phyloP scores from a whole-genome alignment of 2,888 invertebrate species.

The Drosophila incognita region DNA sequence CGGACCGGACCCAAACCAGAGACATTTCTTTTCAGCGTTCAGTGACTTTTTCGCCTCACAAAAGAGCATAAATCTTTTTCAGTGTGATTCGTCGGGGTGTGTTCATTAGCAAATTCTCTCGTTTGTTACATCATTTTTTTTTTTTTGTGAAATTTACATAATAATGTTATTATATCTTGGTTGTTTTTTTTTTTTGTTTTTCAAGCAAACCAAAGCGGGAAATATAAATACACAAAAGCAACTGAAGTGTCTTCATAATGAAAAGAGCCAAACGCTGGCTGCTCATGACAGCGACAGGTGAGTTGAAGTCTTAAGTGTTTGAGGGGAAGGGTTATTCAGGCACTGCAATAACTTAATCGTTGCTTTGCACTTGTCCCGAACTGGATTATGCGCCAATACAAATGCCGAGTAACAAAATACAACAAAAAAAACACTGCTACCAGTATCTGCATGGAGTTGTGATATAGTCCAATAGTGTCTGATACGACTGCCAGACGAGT shows the following conservation, averaged over 20 bases:
- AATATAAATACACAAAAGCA: slow-evolving; percentile 36
- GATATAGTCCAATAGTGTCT: slow-evolving; percentile 51
- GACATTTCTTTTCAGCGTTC: slow-evolving; percentile 39
- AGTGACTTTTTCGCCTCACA: slow-evolving; percentile 34
- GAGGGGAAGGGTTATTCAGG: slow-evolving; percentile 24
- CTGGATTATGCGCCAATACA: slow-evolving; percentile 40
- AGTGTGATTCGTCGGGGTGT: slow-evolving; percentile 11
- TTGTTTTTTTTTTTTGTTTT: slow-evolving; percentile 20
- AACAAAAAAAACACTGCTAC: slow-evolving; percentile 11
- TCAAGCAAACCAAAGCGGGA: slow-evolving; percentile 40
- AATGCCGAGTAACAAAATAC: slow-evolving; percentile 1
- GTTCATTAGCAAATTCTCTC: slow-evolving; percentile 44
- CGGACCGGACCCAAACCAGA: slow-evolving; percentile 15
- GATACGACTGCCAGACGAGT: slow-evolving; percentile 4
- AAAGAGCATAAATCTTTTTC: slow-evolving; percentile 28
- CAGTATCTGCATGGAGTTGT: slow-evolving; percentile 22
- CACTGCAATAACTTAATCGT: slow-evolving; percentile 19
- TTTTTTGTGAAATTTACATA: slow-evolving; percentile 33
- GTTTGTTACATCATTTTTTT: slow-evolving; percentile 28
- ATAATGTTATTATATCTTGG: slow-evolving; percentile 28
- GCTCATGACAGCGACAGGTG: slow-evolving; percentile 86
- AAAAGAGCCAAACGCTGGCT: slow-evolving; percentile 86
- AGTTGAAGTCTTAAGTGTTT: slow-evolving; percentile 55
- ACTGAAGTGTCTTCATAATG: slow-evolving; percentile 81
- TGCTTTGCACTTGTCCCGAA: slow-evolving; percentile 22